Percentiles rank a stretch among this genome's conserved stretches.
Conservation (phyloP, 2,113 vertebrate species). For the Pedetes capensis region DNA sequence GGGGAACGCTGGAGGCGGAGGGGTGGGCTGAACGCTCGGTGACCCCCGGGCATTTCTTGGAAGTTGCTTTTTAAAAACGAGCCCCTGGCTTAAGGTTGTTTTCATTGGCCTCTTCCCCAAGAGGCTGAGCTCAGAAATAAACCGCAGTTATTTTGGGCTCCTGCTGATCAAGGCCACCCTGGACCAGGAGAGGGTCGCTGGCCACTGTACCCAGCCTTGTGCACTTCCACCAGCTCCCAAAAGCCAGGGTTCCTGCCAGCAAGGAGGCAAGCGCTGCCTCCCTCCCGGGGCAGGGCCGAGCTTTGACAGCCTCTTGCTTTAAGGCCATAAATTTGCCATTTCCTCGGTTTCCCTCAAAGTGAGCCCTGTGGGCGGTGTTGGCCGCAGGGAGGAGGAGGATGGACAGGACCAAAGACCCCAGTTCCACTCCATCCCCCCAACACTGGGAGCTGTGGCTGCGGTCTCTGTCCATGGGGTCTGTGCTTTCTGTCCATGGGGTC, state of each 20-base stretch:
- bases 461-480: no score
- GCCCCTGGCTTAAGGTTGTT: neutral
- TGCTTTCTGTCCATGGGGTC: no score
- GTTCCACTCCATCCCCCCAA: no score
- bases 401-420: no score
- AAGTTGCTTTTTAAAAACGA: conserved; percentile 33
- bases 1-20: neutral
- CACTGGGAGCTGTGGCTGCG: no score
- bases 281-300: neutral
- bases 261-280: neutral
- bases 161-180: neutral
- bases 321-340: neutral
- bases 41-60: neutral
- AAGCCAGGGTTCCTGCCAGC: neutral
- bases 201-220: fast-evolving
- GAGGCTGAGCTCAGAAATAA: neutral
- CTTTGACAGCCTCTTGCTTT: neutral
- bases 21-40: fast-evolving
- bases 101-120: neutral
- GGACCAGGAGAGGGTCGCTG: neutral
- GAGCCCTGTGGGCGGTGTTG: no score
- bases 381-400: no score
- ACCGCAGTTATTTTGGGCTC: neutral
- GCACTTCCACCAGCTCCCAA: no score
- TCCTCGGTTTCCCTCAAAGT: neutral